phyloP scores from a whole-genome alignment of 2,113 vertebrate species.

The Mungos mungo region DNA sequence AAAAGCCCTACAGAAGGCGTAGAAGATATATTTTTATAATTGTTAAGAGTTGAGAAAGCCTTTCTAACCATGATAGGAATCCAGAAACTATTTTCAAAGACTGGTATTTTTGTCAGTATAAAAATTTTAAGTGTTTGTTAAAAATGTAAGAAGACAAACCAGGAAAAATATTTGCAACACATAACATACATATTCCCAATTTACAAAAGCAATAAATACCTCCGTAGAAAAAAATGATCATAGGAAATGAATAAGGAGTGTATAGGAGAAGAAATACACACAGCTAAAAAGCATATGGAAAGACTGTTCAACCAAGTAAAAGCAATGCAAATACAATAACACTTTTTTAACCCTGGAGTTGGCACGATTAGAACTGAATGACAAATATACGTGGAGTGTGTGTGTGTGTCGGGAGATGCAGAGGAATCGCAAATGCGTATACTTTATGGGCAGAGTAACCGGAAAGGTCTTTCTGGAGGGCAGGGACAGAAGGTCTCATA shows the following conservation, averaged over 20 bases:
- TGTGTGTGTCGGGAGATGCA: not conserved
- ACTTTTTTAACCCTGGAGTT: not conserved
- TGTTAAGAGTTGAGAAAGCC: not conserved
- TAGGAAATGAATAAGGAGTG: not conserved
- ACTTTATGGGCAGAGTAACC: fast-evolving
- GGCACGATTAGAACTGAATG: not conserved
- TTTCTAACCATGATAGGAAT: not conserved
- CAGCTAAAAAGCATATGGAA: not conserved
- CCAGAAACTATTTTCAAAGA: slow-evolving; percentile 12
- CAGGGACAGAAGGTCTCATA: not conserved
- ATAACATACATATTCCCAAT: not conserved
- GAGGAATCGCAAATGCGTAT: fast-evolving
- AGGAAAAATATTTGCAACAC: not conserved
- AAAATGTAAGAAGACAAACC: slow-evolving; percentile 7
- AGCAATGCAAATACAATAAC: not conserved
- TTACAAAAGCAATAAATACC: not conserved
- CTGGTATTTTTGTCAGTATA: slow-evolving; percentile 15
- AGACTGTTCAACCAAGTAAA: not conserved
- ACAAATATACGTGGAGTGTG: not conserved
- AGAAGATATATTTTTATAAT: slow-evolving; percentile 38
- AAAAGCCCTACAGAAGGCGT: not conserved
- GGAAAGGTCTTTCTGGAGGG: not conserved
- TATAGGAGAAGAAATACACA: not conserved
- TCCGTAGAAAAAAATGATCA: not conserved
- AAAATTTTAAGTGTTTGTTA: not conserved